These are phyloP conservation scores for Crossaster papposus DNA, from an alignment of 53 echinoderm and acorn worm species.

Conservation along the genomic window DNA sequence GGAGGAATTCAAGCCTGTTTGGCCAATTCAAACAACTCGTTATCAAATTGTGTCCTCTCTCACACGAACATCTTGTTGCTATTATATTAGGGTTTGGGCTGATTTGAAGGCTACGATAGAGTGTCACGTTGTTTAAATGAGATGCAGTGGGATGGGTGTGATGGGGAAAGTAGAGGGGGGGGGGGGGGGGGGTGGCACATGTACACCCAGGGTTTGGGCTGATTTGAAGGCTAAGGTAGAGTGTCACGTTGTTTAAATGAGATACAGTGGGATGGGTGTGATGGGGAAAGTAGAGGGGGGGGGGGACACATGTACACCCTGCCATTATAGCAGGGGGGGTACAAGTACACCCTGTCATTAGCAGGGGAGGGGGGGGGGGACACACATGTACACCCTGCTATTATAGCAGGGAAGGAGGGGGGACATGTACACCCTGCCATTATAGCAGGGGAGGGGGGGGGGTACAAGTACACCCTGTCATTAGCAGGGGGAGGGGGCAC, in stretches of 20 bases:
- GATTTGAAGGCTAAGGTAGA: slow-evolving; percentile 3
- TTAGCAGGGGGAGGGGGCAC: no score
- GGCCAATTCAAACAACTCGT: slow-evolving; percentile 60
- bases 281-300: not conserved
- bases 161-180: not conserved
- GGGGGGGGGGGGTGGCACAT: slow-evolving; percentile 23
- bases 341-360: no score
- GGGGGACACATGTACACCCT: slow-evolving; percentile 6
- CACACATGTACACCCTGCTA: no score
- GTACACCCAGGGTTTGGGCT: slow-evolving; percentile 2
- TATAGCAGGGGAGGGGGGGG: not conserved
- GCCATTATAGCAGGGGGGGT: slow-evolving; percentile 4
- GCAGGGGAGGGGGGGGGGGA: no score
- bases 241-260: not conserved
- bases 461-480: no score
- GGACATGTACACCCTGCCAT: no score
- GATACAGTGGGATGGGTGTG: not conserved
- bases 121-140: not conserved
- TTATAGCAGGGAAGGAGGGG: no score
- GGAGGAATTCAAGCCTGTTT: slow-evolving; percentile 62
- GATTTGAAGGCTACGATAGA: slow-evolving; percentile 3
- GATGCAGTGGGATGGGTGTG: not conserved
- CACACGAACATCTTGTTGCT: slow-evolving; percentile 55
- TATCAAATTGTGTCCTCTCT: slow-evolving; percentile 60
- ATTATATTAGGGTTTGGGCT: slow-evolving; percentile 49